phyloP scores from a whole-genome alignment of 92 coral and sea anemone species.

The Siderastrea radians region DNA sequence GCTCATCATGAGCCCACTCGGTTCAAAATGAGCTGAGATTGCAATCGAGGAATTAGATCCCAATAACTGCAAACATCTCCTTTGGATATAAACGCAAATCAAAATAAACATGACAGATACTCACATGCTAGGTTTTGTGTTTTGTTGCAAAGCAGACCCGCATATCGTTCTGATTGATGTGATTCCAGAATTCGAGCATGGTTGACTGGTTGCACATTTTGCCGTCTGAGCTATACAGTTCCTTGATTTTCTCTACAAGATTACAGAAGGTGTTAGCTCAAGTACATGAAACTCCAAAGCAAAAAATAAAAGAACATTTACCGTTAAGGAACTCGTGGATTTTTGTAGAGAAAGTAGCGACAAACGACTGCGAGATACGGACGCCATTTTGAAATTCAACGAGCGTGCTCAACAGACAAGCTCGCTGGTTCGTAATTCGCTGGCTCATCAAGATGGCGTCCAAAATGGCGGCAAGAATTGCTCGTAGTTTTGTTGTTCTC shows the following conservation, averaged over 20 bases:
- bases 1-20: too few species aligned
- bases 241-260: conserved; percentile 26
- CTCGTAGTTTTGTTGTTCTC: conserved; percentile 16
- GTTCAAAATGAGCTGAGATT: neutral
- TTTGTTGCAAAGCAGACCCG: conserved; percentile 20
- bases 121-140: conserved; percentile 31
- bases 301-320: conserved; percentile 1
- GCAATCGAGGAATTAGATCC: neutral
- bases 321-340: conserved; percentile 39
- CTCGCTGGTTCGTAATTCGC: conserved; percentile 7
- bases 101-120: conserved; percentile 12
- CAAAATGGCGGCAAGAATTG: conserved; percentile 21
- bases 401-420: neutral
- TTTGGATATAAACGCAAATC: neutral
- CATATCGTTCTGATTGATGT: conserved; percentile 35
- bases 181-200: conserved; percentile 4
- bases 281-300: neutral
- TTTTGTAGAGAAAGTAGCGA: conserved; percentile 7
- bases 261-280: neutral
- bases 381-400: conserved; percentile 49
- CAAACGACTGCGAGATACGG: conserved; percentile 47
- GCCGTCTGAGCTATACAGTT: neutral
- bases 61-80: neutral
- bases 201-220: conserved; percentile 3
- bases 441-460: conserved; percentile 40